phyloP scores from a whole-genome alignment of 2,888 invertebrate genomes.

The Escarpia spicata region DNA sequence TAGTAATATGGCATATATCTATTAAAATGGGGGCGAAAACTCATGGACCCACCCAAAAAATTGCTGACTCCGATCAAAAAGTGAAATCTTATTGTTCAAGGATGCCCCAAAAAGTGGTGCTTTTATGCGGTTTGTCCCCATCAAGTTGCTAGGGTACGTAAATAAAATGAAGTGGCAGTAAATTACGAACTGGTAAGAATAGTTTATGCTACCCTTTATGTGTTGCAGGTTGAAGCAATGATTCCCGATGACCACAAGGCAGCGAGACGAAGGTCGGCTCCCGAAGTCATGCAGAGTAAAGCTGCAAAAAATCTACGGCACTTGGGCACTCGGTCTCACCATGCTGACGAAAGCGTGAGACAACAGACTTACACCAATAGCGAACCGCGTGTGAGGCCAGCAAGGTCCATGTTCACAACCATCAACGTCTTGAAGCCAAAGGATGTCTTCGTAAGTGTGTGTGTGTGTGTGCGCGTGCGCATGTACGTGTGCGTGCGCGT shows the following conservation, averaged over 20 bases:
- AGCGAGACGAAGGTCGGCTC: neutral
- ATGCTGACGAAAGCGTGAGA: conserved; percentile 38
- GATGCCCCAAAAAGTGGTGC: too few species aligned
- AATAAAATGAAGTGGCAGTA: too few species aligned
- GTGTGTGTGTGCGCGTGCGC: neutral
- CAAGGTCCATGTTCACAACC: neutral
- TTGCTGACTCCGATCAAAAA: too few species aligned
- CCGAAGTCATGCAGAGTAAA: neutral
- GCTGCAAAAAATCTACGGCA: neutral
- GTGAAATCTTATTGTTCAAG: too few species aligned
- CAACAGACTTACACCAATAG: neutral
- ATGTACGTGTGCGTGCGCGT: neutral
- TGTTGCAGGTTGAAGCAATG: neutral
- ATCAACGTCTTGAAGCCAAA: conserved; percentile 58
- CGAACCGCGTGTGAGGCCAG: neutral
- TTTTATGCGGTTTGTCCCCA: too few species aligned
- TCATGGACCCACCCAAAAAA: too few species aligned
- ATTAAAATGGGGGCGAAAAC: too few species aligned
- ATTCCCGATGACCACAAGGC: neutral
- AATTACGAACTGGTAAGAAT: neutral
- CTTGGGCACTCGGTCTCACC: conserved; percentile 30
- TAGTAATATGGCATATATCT: too few species aligned
- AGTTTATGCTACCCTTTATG: neutral
- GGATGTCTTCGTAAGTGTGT: conserved; percentile 62
- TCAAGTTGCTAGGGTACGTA: too few species aligned